These are phyloP conservation scores for Zapus hudsonius DNA, from an alignment of 2,113 vertebrate species.

Conservation along the genomic window DNA sequence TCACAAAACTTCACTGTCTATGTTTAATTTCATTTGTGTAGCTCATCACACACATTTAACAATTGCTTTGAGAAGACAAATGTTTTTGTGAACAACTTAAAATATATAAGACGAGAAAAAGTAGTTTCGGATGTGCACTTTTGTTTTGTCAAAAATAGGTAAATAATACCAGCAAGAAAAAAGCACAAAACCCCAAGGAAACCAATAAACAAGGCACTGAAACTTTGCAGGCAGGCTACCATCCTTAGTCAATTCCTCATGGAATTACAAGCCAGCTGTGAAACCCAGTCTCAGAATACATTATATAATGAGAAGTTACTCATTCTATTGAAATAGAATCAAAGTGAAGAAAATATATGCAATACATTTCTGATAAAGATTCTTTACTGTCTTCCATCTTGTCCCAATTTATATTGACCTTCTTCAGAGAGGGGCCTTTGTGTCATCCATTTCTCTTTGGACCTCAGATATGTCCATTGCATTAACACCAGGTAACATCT, in stretches of 20 bases:
- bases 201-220: neutral
- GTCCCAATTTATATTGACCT: neutral
- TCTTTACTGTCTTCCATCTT: slow-evolving; percentile 17
- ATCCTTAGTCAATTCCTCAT: slow-evolving; percentile 8
- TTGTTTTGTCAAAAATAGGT: slow-evolving; percentile 24
- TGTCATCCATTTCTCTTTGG: slow-evolving; percentile 50
- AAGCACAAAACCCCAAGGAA: slow-evolving; percentile 38
- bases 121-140: neutral
- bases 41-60: neutral
- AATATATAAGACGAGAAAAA: neutral
- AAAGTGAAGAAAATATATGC: slow-evolving; percentile 59
- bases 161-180: neutral
- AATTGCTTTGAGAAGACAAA: slow-evolving; percentile 40
- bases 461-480: slow-evolving; percentile 49
- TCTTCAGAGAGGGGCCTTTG: neutral
- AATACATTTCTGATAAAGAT: slow-evolving; percentile 62
- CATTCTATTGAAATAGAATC: slow-evolving; percentile 57
- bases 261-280: slow-evolving; percentile 46
- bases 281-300: slow-evolving; percentile 46
- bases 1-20: neutral
- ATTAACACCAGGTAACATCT: slow-evolving; percentile 6
- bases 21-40: slow-evolving; percentile 44
- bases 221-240: slow-evolving; percentile 4
- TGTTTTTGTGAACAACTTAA: neutral
- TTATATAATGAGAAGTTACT: slow-evolving; percentile 53